Evolutionary conservation across 2,797 vertebrate genomes (phyloP).

Genomic region (Eospalax fontanierii): DNA sequence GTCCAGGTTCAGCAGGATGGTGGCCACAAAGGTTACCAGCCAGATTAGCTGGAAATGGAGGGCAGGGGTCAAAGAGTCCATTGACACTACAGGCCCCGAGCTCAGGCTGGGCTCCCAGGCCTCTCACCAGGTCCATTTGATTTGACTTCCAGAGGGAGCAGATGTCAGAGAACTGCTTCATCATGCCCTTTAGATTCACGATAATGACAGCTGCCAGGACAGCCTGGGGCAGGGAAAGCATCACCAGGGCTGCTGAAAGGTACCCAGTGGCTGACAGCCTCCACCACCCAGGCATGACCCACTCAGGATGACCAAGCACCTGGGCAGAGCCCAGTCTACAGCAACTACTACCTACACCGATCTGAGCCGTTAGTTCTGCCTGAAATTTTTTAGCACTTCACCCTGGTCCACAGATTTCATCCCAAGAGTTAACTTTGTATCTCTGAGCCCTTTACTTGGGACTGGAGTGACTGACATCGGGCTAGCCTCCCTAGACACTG

Average conservation of each 20-base stretch:
- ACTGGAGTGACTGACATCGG: neutral
- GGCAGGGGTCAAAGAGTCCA: neutral
- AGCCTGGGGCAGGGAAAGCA: slow-evolving; percentile 88
- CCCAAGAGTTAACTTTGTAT: neutral
- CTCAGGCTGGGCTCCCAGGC: neutral
- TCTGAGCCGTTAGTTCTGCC: neutral
- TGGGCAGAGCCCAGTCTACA: neutral
- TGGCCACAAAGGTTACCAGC: slow-evolving; percentile 95
- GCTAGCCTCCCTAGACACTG: neutral
- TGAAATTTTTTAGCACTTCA: neutral
- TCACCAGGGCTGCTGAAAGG: neutral
- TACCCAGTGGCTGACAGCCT: neutral
- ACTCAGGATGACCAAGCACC: neutral
- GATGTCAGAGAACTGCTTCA: slow-evolving; percentile 95
- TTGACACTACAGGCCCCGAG: neutral
- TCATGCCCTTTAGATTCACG: slow-evolving; percentile 96
- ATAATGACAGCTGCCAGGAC: slow-evolving; percentile 95
- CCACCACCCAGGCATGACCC: neutral
- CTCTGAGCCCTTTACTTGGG: neutral
- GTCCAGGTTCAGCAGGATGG: slow-evolving; percentile 95
- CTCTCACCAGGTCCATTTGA: slow-evolving; percentile 94
- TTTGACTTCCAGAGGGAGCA: slow-evolving; percentile 93
- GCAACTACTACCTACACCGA: neutral
- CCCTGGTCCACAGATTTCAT: neutral
- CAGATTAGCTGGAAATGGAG: slow-evolving; percentile 92